Conservation (phyloP, 2,888 invertebrate species). For the Cephonodes hylas region DNA sequence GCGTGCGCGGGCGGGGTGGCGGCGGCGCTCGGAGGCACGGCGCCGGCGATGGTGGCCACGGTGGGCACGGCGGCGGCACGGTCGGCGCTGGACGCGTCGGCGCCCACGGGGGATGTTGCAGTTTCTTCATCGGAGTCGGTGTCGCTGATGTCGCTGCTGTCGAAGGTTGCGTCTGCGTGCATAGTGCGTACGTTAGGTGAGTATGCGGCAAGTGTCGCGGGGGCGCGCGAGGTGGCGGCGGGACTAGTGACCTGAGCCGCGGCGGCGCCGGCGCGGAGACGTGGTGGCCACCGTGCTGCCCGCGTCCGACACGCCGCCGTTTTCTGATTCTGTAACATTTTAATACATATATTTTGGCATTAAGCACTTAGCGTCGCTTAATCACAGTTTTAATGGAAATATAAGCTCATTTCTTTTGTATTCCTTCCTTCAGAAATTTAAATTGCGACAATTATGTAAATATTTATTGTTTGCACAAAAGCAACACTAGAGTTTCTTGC, state of each 20-base stretch:
- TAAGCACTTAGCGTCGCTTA: neutral
- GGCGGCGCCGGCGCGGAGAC: slow-evolving; percentile 30
- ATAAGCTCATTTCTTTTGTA: too few relatives aligned
- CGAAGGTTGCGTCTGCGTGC: slow-evolving; percentile 62
- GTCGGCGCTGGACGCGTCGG: slow-evolving; percentile 17
- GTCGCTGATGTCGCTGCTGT: slow-evolving; percentile 68
- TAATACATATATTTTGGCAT: neutral
- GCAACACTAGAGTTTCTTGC: too few relatives aligned
- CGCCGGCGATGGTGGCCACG: slow-evolving; percentile 31
- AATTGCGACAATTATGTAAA: too few relatives aligned
- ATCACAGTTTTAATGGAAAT: neutral
- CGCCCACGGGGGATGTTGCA: slow-evolving; percentile 15
- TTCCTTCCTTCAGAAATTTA: too few relatives aligned
- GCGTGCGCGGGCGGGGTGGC: neutral
- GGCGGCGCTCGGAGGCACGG: neutral
- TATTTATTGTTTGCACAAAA: too few relatives aligned
- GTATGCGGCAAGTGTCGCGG: too few relatives aligned
- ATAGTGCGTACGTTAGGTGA: too few relatives aligned
- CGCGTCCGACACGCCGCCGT: slow-evolving; percentile 23
- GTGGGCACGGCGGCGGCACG: slow-evolving; percentile 7
- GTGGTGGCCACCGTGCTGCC: slow-evolving; percentile 23
- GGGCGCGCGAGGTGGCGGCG: too few relatives aligned
- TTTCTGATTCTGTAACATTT: slow-evolving; percentile 22
- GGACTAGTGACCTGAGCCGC: slow-evolving; percentile 45
- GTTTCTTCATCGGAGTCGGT: slow-evolving; percentile 48